Conservation (phyloP, 2,797 vertebrate species). For the Benthosema pterotum region DNA sequence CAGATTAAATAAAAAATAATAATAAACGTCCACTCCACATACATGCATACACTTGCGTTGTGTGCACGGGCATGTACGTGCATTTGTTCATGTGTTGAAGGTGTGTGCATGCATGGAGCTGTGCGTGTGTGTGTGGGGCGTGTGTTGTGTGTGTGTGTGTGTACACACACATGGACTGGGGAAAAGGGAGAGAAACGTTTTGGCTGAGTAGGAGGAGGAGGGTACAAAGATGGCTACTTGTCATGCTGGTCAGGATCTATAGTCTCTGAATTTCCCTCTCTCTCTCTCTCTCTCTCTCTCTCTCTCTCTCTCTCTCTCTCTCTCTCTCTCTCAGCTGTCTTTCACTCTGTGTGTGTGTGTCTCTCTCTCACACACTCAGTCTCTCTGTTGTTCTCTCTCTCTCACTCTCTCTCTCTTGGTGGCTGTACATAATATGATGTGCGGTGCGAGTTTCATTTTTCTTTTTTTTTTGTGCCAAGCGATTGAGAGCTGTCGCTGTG, state of each 20-base stretch:
- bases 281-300: slow-evolving; percentile 14
- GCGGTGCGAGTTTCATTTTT: slow-evolving; percentile 45
- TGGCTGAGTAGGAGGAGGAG: slow-evolving; percentile 29
- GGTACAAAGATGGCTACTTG: slow-evolving; percentile 76
- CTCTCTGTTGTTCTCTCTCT: slow-evolving; percentile 18
- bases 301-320: slow-evolving; percentile 11
- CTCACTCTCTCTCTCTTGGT: slow-evolving; percentile 22
- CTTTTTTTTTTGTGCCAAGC: slow-evolving; percentile 54
- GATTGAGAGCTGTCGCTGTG: slow-evolving; percentile 60
- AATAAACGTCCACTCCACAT: too few species aligned
- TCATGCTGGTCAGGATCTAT: slow-evolving; percentile 72
- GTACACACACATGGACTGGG: slow-evolving; percentile 2
- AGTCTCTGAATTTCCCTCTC: slow-evolving; percentile 11
- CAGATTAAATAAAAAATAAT: too few species aligned
- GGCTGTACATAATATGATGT: slow-evolving; percentile 19
- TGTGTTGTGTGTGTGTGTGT: not conserved
- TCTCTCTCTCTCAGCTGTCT: slow-evolving; percentile 16
- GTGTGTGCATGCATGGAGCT: slow-evolving; percentile 24
- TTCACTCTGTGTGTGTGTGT: not conserved
- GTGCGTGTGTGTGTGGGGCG: slow-evolving; percentile 1
- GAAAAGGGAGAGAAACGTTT: slow-evolving; percentile 41
- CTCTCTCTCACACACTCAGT: slow-evolving; percentile 16
- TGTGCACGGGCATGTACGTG: too few species aligned
- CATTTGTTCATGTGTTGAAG: too few species aligned
- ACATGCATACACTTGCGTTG: too few species aligned